Evolutionary conservation across 2,797 vertebrate species (phyloP).

Genomic region (Acanthis flammea): DNA sequence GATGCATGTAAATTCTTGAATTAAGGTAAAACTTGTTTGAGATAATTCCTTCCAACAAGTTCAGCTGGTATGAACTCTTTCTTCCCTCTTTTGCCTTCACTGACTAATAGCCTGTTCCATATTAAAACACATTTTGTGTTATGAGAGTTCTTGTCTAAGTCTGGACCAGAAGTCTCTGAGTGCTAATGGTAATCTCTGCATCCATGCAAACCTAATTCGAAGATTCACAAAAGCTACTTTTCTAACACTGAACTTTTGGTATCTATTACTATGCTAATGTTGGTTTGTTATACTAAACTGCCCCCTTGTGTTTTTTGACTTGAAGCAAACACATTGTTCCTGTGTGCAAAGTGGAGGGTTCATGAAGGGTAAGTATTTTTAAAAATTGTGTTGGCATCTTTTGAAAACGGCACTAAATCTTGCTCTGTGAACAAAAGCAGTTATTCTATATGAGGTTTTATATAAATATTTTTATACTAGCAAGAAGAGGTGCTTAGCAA

Average conservation of each 20-base stretch:
- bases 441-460: not conserved
- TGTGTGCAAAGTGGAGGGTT: not conserved
- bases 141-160: not conserved
- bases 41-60: not conserved
- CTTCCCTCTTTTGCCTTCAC: not conserved
- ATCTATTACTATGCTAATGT: not conserved
- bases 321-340: not conserved
- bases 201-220: not conserved
- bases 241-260: not conserved
- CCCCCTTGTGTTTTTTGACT: constrained; percentile 41
- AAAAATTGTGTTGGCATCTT: not conserved
- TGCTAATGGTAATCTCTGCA: not conserved
- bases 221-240: not conserved
- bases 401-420: not conserved
- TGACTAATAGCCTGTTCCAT: not conserved
- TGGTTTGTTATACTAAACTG: constrained; percentile 55
- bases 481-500: not conserved
- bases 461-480: not conserved
- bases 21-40: not conserved
- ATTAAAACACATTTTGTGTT: not conserved
- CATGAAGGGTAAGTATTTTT: not conserved
- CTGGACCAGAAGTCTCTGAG: not conserved
- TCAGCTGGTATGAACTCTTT: not conserved
- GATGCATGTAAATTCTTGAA: not conserved
- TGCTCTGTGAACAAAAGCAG: not conserved